Percentiles rank a stretch among this genome's conserved stretches.
Evolutionary conservation across 2,797 vertebrate species (phyloP).

Genomic region (Schizopygopsis pylzovi): DNA sequence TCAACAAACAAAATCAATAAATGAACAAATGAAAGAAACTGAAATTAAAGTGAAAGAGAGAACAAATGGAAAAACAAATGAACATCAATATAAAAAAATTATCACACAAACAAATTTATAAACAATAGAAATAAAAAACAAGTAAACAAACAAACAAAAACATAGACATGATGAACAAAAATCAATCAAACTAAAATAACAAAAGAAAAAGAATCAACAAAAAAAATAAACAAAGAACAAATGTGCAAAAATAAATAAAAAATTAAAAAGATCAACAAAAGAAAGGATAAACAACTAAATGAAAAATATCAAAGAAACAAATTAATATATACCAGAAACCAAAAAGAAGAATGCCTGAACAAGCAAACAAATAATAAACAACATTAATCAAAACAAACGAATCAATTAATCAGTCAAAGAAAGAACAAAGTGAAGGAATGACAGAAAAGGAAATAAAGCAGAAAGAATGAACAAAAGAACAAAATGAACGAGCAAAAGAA

Average conservation of each 20-base stretch:
- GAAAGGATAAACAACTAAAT: neutral
- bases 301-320: neutral
- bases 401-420: neutral
- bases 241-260: neutral
- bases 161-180: no score
- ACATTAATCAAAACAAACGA: neutral
- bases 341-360: neutral
- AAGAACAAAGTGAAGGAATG: neutral
- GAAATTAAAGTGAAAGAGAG: no score
- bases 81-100: neutral
- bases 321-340: neutral
- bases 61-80: neutral
- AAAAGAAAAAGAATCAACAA: neutral
- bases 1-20: neutral
- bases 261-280: neutral
- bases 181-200: no score
- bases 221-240: neutral
- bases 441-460: neutral
- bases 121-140: no score
- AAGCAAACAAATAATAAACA: neutral
- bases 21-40: neutral
- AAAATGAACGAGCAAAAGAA: neutral
- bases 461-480: neutral
- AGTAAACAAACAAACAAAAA: no score
- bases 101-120: neutral